A percentile compares a stretch with the other conserved stretches of the same genome.
Evolutionary conservation across 1,140 invertebrate genomes (phyloP).

Genomic region (Parapsyche elsis): DNA sequence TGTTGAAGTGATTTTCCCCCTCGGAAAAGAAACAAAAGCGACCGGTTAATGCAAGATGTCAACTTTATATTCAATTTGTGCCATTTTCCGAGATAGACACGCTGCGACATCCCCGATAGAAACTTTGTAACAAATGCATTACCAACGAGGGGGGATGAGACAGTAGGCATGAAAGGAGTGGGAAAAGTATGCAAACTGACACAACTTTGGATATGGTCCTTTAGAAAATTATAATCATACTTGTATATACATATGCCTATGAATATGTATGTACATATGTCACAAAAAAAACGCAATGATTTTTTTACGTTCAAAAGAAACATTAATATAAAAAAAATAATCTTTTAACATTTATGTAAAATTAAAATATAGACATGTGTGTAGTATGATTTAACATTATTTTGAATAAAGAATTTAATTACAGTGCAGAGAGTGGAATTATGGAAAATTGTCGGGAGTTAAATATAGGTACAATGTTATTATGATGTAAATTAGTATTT

Average conservation of each 20-base stretch:
- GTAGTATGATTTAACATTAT: too few relatives aligned
- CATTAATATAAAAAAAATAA: too few relatives aligned
- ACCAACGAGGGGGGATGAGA: background rate
- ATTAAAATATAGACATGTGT: too few relatives aligned
- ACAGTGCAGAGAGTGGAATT: too few relatives aligned
- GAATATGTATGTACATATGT: background rate
- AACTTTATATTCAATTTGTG: conserved; percentile 40
- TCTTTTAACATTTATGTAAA: too few relatives aligned
- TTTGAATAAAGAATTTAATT: too few relatives aligned
- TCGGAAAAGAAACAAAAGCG: background rate
- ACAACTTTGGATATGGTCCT: too few relatives aligned
- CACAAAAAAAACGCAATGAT: too few relatives aligned
- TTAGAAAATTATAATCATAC: background rate
- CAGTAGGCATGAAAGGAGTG: background rate
- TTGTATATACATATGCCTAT: background rate
- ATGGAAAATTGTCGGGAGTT: too few relatives aligned
- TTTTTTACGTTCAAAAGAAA: too few relatives aligned
- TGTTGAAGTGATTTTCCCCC: background rate
- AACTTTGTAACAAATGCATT: conserved; percentile 31
- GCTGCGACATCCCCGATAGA: background rate
- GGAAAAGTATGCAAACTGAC: background rate
- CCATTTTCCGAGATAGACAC: conserved; percentile 20
- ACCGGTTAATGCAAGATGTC: conserved; percentile 31
- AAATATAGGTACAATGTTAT: too few relatives aligned
- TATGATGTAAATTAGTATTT: too few relatives aligned